These are phyloP conservation scores for Pseudochirops cupreus DNA, from an alignment of 2,797 vertebrate genomes.

Conservation along the genomic window DNA sequence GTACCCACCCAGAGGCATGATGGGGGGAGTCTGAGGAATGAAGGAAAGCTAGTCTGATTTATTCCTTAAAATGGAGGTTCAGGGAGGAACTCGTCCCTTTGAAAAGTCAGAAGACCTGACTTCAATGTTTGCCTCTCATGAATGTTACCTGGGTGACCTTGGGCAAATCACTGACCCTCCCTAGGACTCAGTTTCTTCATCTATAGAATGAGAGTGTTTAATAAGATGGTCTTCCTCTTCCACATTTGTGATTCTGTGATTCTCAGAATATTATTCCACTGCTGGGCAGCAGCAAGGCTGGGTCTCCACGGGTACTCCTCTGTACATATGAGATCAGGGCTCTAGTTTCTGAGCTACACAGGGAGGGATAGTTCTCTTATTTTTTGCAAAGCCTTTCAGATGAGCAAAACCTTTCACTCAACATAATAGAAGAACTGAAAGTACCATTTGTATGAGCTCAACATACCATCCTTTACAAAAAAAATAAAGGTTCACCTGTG, in stretches of 20 bases:
- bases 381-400: constrained; percentile 16
- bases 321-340: neutral
- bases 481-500: neutral
- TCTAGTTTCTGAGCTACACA: neutral
- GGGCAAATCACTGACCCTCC: neutral
- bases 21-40: neutral
- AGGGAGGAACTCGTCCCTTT: neutral
- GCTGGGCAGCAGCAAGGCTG: too few species aligned
- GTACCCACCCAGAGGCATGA: neutral
- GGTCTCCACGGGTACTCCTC: neutral
- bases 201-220: neutral
- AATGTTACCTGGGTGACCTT: neutral
- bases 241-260: neutral
- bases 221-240: neutral
- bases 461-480: neutral
- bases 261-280: neutral
- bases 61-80: neutral
- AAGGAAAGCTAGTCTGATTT: neutral
- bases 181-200: neutral
- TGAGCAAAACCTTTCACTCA: neutral
- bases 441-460: constrained; percentile 47
- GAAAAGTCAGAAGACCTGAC: neutral
- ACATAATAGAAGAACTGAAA: neutral
- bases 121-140: neutral
- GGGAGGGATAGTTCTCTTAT: neutral